These are phyloP conservation scores for Cinclus cinclus DNA, from an alignment of 2,113 vertebrate species.

Conservation along the genomic window DNA sequence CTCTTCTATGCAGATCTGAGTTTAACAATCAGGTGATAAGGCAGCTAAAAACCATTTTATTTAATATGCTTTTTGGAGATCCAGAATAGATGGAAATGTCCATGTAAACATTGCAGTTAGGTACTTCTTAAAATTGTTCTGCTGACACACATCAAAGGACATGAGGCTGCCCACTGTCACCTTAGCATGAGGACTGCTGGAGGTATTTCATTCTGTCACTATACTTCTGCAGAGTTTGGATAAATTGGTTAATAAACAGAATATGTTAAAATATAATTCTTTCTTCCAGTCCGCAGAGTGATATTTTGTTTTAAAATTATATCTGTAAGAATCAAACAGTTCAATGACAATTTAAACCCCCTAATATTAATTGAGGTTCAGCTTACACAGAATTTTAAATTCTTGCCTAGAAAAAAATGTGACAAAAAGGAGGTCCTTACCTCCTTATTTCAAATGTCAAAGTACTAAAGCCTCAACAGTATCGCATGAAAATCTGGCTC, in stretches of 20 bases:
- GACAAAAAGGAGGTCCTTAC: neutral
- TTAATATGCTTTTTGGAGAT: neutral
- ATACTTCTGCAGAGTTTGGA: neutral
- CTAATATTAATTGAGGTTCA: neutral
- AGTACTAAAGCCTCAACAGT: neutral
- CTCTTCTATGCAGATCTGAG: neutral
- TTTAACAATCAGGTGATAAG: neutral
- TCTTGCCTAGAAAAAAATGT: neutral
- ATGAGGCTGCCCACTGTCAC: neutral
- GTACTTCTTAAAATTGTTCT: neutral
- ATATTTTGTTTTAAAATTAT: neutral
- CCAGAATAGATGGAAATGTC: neutral
- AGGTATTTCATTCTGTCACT: neutral
- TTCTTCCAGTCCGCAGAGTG: neutral
- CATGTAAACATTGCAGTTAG: neutral
- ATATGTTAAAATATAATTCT: neutral
- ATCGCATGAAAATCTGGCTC: neutral
- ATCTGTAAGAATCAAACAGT: neutral
- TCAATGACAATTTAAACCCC: neutral
- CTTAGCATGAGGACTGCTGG: neutral
- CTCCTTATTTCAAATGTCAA: neutral
- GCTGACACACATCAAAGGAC: neutral
- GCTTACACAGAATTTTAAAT: neutral
- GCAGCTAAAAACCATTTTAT: neutral
- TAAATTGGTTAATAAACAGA: neutral